phyloP scores from a whole-genome alignment of 2,888 invertebrate species.

The Cheilosia soror region DNA sequence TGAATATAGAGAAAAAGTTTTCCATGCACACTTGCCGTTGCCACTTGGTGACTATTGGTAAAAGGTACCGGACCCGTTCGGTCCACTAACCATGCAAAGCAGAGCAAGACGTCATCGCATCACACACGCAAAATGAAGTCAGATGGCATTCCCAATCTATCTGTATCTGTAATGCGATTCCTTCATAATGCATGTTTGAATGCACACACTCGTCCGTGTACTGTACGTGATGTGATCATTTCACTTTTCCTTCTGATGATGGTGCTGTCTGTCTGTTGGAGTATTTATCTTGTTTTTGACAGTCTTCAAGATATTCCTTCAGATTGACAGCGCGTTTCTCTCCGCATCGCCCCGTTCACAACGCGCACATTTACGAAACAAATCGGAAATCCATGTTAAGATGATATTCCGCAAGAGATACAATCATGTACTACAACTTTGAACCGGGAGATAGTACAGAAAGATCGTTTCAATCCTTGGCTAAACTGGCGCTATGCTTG shows the following conservation, averaged over 20 bases:
- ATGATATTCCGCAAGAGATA: constrained; percentile 67
- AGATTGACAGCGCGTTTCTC: not conserved
- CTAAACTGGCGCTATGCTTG: constrained; percentile 47
- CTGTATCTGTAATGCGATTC: constrained; percentile 35
- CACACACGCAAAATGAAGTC: constrained; percentile 23
- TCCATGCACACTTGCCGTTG: not conserved
- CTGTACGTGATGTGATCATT: constrained; percentile 43
- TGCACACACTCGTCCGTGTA: constrained; percentile 17
- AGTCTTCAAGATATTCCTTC: constrained; percentile 26
- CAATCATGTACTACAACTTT: constrained; percentile 66
- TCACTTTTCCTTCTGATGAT: constrained; percentile 57
- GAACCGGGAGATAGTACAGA: constrained; percentile 59
- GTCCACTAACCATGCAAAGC: constrained; percentile 53
- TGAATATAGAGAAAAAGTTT: constrained; percentile 13
- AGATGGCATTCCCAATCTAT: constrained; percentile 48
- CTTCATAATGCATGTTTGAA: constrained; percentile 38
- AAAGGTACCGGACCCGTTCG: constrained; percentile 45
- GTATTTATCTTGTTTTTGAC: constrained; percentile 42
- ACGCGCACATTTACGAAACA: constrained; percentile 60
- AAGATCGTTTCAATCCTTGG: constrained; percentile 49
- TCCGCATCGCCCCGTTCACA: not conserved
- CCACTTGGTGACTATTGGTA: constrained; percentile 34
- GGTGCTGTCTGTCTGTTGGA: constrained; percentile 18
- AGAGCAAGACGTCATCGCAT: constrained; percentile 42
- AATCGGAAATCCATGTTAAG: constrained; percentile 66